A percentile compares a stretch with the other conserved stretches of the same genome.
phyloP scores from a whole-genome alignment of 2,113 vertebrate species.

The Dendrocopos noguchii region DNA sequence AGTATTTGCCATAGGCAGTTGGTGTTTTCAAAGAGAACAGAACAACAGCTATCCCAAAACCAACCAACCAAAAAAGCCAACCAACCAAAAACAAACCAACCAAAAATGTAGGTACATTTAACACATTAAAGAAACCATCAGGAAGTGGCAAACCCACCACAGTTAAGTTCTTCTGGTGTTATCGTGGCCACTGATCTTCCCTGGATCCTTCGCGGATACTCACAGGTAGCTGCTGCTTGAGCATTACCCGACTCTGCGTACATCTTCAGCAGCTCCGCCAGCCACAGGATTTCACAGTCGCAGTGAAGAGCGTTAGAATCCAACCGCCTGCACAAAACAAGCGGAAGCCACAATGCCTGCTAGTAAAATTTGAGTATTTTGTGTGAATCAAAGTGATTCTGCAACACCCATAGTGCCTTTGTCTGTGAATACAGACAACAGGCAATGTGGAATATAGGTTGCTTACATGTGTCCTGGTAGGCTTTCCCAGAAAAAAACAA shows the following conservation, averaged over 20 bases:
- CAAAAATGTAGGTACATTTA: not conserved
- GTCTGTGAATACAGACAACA: not conserved
- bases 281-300: conserved; percentile 95
- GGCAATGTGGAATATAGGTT: not conserved
- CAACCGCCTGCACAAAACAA: conserved; percentile 82
- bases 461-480: not conserved
- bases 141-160: conserved; percentile 79
- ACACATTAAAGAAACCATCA: not conserved
- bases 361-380: not conserved
- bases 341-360: not conserved
- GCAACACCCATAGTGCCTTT: not conserved
- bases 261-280: conserved; percentile 91
- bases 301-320: conserved; percentile 95
- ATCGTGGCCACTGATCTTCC: conserved; percentile 94
- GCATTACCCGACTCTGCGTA: conserved; percentile 92
- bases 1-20: not conserved
- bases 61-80: not conserved
- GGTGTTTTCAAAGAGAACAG: not conserved
- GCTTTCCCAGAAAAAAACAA: not conserved
- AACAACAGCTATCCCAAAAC: not conserved
- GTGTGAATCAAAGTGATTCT: not conserved
- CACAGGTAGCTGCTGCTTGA: conserved; percentile 95
- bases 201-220: conserved; percentile 90
- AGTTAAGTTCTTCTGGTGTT: conserved; percentile 93
- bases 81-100: not conserved